phyloP scores from a whole-genome alignment of 2,888 invertebrate species.

The Thyatira batis region DNA sequence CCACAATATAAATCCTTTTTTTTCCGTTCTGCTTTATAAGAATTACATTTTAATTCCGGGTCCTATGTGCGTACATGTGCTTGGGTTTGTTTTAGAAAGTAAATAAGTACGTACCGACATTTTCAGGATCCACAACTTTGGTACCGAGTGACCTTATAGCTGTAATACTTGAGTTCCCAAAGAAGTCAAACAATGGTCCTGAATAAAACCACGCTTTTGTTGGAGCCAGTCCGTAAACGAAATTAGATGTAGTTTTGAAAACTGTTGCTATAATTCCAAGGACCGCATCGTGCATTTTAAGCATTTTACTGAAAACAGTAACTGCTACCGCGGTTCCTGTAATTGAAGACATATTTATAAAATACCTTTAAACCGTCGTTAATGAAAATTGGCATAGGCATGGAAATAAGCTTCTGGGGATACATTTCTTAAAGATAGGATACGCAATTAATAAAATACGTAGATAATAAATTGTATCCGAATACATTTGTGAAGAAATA shows the following conservation, averaged over 20 bases:
- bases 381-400: background rate
- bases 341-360: slow-evolving; percentile 17
- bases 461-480: too few species aligned
- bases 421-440: too few species aligned
- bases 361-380: background rate
- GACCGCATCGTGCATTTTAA: slow-evolving; percentile 72
- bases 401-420: too few species aligned
- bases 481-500: too few species aligned
- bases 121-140: slow-evolving; percentile 77
- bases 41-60: too few species aligned
- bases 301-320: slow-evolving; percentile 64
- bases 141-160: slow-evolving; percentile 81
- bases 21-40: too few species aligned
- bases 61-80: slow-evolving; percentile 12
- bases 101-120: slow-evolving; percentile 62
- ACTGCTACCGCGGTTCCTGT: slow-evolving; percentile 73
- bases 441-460: too few species aligned
- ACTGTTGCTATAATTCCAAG: slow-evolving; percentile 74
- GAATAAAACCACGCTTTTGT: slow-evolving; percentile 66
- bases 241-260: slow-evolving; percentile 65
- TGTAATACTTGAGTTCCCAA: slow-evolving; percentile 78
- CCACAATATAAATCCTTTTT: too few species aligned
- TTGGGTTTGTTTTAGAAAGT: slow-evolving; percentile 7
- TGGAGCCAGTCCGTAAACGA: slow-evolving; percentile 72
- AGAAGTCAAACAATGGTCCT: slow-evolving; percentile 73